A percentile compares a stretch with the other conserved stretches of the same genome.
These are phyloP conservation scores for Metalampra italica DNA, from an alignment of 2,888 invertebrate species.

Conservation along the genomic window DNA sequence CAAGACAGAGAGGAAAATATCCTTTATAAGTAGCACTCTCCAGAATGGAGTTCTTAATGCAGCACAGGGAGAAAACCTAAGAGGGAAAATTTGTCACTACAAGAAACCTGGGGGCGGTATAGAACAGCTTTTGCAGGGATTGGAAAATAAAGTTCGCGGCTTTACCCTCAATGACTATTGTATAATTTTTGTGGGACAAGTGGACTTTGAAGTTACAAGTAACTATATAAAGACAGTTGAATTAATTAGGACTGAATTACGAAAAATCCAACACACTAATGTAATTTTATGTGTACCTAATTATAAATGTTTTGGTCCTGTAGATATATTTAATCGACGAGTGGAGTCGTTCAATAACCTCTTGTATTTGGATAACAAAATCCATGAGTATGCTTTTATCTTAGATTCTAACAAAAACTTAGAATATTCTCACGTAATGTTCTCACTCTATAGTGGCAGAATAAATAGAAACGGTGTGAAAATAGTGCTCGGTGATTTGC, in stretches of 20 bases:
- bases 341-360: neutral
- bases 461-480: neutral
- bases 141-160: neutral
- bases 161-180: neutral
- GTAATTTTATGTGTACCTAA: neutral
- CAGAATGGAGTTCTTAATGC: neutral
- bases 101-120: neutral
- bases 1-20: neutral
- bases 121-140: neutral
- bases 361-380: neutral
- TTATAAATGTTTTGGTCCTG: neutral
- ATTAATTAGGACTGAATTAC: neutral
- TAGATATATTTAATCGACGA: neutral
- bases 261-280: neutral
- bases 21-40: too few relatives aligned
- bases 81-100: neutral
- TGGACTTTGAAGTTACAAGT: neutral
- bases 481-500: neutral
- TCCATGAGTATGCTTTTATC: neutral
- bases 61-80: neutral
- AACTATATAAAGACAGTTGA: neutral
- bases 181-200: neutral
- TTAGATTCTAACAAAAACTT: neutral
- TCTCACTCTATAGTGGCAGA: neutral
- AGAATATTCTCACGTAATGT: neutral